Conservation (phyloP, 2,888 invertebrate genomes). For the Heliothis peltigera region DNA sequence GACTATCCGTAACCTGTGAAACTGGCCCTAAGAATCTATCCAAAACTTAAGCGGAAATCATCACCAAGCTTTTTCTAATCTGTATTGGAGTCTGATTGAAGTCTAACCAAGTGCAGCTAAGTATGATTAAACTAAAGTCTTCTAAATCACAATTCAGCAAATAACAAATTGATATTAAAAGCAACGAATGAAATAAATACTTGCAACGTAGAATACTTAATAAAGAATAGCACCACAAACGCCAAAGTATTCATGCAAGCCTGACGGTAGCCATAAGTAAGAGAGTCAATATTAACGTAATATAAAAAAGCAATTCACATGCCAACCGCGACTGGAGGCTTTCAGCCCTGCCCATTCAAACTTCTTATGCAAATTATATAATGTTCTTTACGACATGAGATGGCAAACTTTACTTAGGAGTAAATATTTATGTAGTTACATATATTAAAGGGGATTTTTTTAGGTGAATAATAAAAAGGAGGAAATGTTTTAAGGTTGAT, state of each 20-base stretch:
- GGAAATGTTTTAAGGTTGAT: constrained; percentile 31
- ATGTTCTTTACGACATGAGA: constrained; percentile 88
- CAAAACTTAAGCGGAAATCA: too few species aligned
- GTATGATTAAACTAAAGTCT: too few species aligned
- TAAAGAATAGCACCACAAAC: constrained; percentile 40
- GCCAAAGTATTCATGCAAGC: constrained; percentile 46
- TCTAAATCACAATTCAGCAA: background rate
- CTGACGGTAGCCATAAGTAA: constrained; percentile 67
- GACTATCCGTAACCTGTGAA: too few species aligned
- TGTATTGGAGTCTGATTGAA: too few species aligned
- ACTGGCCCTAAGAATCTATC: too few species aligned
- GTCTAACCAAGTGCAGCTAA: too few species aligned
- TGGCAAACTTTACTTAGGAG: constrained; percentile 87
- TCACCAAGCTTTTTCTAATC: too few species aligned
- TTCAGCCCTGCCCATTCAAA: constrained; percentile 87
- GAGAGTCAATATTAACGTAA: constrained; percentile 73
- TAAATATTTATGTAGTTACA: constrained; percentile 82
- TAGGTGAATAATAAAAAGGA: constrained; percentile 53
- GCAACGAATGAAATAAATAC: constrained; percentile 4
- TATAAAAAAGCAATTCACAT: constrained; percentile 87
- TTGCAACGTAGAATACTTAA: constrained; percentile 24
- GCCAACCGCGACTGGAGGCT: constrained; percentile 85
- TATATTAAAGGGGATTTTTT: constrained; percentile 63
- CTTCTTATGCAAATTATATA: constrained; percentile 89
- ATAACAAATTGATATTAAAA: background rate